Conservation (phyloP, 2,113 vertebrate genomes). For the Cariama cristata region DNA sequence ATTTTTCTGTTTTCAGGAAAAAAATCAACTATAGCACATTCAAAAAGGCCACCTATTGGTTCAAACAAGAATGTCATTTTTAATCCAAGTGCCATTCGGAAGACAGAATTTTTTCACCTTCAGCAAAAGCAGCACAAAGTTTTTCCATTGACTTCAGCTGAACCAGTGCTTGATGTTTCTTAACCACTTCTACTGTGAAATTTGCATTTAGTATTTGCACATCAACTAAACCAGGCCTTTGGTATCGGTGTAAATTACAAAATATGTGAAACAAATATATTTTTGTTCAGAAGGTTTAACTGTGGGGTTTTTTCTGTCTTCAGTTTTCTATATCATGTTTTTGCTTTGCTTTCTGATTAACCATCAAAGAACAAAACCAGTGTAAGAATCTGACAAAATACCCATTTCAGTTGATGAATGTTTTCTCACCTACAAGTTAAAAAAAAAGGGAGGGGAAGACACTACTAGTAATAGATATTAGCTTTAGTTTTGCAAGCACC, state of each 20-base stretch:
- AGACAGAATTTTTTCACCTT: not conserved
- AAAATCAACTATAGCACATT: not conserved
- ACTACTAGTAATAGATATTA: not conserved
- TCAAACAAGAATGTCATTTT: not conserved
- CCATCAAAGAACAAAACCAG: not conserved
- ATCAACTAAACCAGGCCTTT: not conserved
- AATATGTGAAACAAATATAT: not conserved
- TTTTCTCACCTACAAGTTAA: slow-evolving; percentile 4
- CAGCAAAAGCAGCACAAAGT: not conserved
- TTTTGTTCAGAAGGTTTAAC: not conserved
- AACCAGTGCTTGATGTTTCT: not conserved
- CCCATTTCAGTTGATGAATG: not conserved
- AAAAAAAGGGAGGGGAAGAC: not conserved
- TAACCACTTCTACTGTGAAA: not conserved
- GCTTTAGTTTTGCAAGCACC: not conserved
- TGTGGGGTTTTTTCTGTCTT: not conserved
- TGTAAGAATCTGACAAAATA: not conserved
- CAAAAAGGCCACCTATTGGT: not conserved
- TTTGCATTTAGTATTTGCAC: not conserved
- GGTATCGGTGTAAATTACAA: not conserved
- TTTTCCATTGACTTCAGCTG: not conserved
- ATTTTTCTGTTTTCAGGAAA: not conserved
- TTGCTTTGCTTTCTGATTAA: slow-evolving; percentile 17
- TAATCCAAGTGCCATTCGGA: not conserved
- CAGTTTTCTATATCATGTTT: not conserved